Evolutionary conservation across 2,113 vertebrate genomes (phyloP).

Genomic region (Corvus moneduloides): DNA sequence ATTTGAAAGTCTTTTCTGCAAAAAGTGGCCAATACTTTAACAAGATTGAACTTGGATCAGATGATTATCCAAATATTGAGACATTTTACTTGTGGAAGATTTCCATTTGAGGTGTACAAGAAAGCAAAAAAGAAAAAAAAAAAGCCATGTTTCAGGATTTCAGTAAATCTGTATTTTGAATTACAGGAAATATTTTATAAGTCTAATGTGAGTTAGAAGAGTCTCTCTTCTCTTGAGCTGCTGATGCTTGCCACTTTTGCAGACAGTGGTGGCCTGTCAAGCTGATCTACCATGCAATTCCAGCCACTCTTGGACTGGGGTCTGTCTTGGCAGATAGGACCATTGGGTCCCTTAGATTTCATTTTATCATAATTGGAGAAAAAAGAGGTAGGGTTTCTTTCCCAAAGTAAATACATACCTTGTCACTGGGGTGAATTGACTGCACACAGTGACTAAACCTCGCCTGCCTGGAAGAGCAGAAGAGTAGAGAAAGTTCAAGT

Average conservation of each 20-base stretch:
- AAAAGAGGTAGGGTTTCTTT: conserved; percentile 15
- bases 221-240: not conserved
- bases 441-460: not conserved
- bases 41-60: not conserved
- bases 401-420: not conserved
- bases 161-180: not conserved
- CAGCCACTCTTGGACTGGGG: not conserved
- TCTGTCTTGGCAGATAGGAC: not conserved
- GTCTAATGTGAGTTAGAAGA: not conserved
- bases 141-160: not conserved
- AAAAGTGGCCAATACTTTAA: not conserved
- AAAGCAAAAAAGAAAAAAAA: not conserved
- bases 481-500: not conserved
- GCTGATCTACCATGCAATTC: not conserved
- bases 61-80: not conserved
- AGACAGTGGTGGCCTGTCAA: not conserved
- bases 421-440: not conserved
- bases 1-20: not conserved
- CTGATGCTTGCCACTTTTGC: not conserved
- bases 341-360: not conserved
- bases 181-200: not conserved
- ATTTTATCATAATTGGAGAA: not conserved
- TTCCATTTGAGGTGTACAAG: not conserved
- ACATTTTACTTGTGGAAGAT: not conserved
- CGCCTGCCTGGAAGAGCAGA: not conserved